Conservation (phyloP, 2,113 vertebrate genomes). For the Polypterus senegalus region DNA sequence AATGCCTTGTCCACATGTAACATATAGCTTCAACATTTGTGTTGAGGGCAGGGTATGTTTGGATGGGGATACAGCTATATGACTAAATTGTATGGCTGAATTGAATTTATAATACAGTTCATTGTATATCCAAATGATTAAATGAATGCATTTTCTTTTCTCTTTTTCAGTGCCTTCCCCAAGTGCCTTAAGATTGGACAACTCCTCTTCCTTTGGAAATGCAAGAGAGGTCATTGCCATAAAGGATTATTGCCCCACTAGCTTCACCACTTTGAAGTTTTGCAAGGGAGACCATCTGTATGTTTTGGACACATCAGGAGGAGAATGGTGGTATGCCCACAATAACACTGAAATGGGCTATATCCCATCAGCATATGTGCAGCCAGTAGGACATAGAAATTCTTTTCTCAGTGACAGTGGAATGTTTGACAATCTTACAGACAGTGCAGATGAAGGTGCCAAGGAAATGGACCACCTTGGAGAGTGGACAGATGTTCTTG, state of each 20-base stretch:
- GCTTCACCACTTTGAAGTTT: conserved; percentile 91
- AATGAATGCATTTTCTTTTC: conserved; percentile 19
- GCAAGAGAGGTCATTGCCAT: conserved; percentile 86
- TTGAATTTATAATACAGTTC: no score
- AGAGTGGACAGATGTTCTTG: conserved; percentile 48
- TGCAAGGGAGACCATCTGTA: conserved; percentile 88
- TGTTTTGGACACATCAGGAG: conserved; percentile 79
- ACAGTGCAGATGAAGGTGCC: conserved; percentile 61
- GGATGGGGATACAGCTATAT: no score
- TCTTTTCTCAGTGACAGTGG: conserved; percentile 83
- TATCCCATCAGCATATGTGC: conserved; percentile 83
- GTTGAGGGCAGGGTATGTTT: no score
- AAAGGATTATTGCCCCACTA: conserved; percentile 87
- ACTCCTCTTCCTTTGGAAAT: conserved; percentile 63
- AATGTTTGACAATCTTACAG: conserved; percentile 71
- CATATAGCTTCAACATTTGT: no score
- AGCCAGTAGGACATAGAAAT: conserved; percentile 65
- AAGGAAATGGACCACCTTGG: conserved; percentile 72
- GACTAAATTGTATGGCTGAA: no score
- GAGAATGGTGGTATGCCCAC: conserved; percentile 97
- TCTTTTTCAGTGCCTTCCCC: conserved; percentile 74
- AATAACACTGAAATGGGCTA: conserved; percentile 96
- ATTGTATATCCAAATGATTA: neutral
- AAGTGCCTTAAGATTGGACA: conserved; percentile 78
- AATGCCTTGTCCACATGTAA: no score